Evolutionary conservation across 2,888 invertebrate genomes (phyloP).

Genomic region (Agonopterix alstromeriana): DNA sequence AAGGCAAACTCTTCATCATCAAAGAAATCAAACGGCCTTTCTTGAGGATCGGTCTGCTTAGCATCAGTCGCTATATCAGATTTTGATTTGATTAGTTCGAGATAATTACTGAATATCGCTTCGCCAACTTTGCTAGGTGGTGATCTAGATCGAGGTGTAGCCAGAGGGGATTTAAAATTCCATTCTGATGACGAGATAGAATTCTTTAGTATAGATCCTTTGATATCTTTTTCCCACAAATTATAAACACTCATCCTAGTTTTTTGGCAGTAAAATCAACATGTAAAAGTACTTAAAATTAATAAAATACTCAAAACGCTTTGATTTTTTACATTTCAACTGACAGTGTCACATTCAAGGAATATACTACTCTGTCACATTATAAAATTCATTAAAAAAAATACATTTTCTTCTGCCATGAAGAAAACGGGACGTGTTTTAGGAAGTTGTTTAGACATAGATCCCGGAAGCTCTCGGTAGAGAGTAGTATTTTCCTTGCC

Average conservation of each 20-base stretch:
- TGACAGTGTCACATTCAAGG: too few relatives aligned
- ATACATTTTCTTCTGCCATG: too few relatives aligned
- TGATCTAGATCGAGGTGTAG: conserved; percentile 30
- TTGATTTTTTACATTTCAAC: too few relatives aligned
- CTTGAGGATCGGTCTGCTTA: conserved; percentile 40
- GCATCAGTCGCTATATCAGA: conserved; percentile 39
- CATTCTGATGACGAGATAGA: conserved; percentile 33
- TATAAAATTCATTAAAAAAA: too few relatives aligned
- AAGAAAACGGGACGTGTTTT: too few relatives aligned
- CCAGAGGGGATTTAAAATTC: conserved; percentile 26
- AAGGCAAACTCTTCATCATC: conserved; percentile 67
- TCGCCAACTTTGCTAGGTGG: conserved; percentile 41
- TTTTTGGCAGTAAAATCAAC: neutral
- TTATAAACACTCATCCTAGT: conserved; percentile 37
- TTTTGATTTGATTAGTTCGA: conserved; percentile 52
- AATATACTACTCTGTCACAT: too few relatives aligned
- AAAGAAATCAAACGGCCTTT: conserved; percentile 60
- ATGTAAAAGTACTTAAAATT: too few relatives aligned
- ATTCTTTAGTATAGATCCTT: conserved; percentile 26
- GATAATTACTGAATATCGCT: conserved; percentile 47
- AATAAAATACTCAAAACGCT: too few relatives aligned
- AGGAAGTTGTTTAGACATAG: too few relatives aligned
- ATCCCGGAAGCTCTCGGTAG: too few relatives aligned
- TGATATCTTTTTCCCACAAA: conserved; percentile 28
- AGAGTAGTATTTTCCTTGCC: too few relatives aligned